Conservation (phyloP, 2,888 invertebrate species). For the Torymus texanus region DNA sequence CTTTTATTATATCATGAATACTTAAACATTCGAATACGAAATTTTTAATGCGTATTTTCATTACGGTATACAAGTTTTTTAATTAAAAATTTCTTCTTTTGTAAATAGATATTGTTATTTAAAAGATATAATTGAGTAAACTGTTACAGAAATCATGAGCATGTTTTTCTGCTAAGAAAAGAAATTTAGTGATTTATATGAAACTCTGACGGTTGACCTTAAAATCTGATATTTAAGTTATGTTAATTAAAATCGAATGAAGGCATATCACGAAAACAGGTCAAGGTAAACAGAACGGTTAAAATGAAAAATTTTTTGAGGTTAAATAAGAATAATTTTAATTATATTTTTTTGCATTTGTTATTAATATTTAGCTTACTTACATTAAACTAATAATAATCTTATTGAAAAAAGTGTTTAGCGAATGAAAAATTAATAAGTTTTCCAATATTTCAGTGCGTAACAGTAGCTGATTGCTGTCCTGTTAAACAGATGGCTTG, state of each 20-base stretch:
- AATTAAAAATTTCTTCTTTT: too few species aligned
- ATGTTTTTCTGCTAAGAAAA: neutral
- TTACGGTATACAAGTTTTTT: too few species aligned
- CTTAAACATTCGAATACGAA: too few species aligned
- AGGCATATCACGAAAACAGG: slow-evolving; percentile 33
- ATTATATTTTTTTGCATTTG: too few species aligned
- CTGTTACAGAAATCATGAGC: neutral
- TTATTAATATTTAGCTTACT: too few species aligned
- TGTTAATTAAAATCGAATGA: slow-evolving; percentile 17
- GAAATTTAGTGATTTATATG: neutral
- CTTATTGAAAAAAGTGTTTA: too few species aligned
- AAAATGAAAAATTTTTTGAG: slow-evolving; percentile 12
- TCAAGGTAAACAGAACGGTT: slow-evolving; percentile 17
- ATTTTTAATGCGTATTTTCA: too few species aligned
- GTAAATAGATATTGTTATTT: too few species aligned
- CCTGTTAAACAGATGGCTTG: slow-evolving; percentile 59
- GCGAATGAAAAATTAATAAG: too few species aligned
- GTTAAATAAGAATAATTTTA: neutral
- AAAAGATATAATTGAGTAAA: too few species aligned
- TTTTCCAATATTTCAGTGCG: slow-evolving; percentile 62
- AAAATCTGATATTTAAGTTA: slow-evolving; percentile 11
- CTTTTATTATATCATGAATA: slow-evolving; percentile 6
- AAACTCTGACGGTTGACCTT: slow-evolving; percentile 7
- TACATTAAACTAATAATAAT: too few species aligned
- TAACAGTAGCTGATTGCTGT: slow-evolving; percentile 61